Evolutionary conservation across 2,797 vertebrate species (phyloP), one percentile per base, ranked within the genome.

Genomic region (Trematomus bernacchii): DNA sequence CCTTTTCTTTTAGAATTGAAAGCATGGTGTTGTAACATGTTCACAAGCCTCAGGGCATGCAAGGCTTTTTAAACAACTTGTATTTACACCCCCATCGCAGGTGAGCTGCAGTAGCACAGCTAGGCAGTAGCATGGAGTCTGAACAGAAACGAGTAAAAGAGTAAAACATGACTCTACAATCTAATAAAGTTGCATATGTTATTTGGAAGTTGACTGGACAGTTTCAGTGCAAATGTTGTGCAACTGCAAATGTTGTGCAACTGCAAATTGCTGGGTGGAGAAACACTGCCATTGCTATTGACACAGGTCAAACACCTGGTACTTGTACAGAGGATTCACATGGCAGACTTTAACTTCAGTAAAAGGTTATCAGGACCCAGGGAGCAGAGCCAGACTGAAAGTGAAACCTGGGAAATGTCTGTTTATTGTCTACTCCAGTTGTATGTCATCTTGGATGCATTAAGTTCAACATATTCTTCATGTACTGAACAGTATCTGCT

Each of bases 21-120:
- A 63, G 73, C 64, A 33, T 21, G 53, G 50, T 91, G 92, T 93
- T 86, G 80, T 15, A 82, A 92, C 93, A 82, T 84, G 93, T 89
- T 83, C 19, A 48, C 60, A 57, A 76, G 85, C 87, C 81, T 65
- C 47, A 21, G 86, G 83, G 74, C n/a, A 37, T 37, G 2, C 19
- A 7, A 48, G 66, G 71, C 53, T 68, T 72, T 33, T 58, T 77
- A 0, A 73, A 53, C 74, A 61, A 51, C 66, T 78, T 37, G 59
- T 82, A 33, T 74, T 77, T 71, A 65, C 77, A 67, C 75, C 70
- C 78, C 19, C 71, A 50, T 65, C 47, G 27, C 4, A 55, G 51
- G 43, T 71, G 58, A 79, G 10, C 44, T 44, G 64, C 21, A 82
- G 57, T 7, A 69, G 37, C 37, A 33, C 19, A 11, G 64, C 21